A percentile compares a stretch with the other conserved stretches of the same genome.
phyloP scores from a whole-genome alignment of 2,797 vertebrate species.

The Ataeniobius toweri region DNA sequence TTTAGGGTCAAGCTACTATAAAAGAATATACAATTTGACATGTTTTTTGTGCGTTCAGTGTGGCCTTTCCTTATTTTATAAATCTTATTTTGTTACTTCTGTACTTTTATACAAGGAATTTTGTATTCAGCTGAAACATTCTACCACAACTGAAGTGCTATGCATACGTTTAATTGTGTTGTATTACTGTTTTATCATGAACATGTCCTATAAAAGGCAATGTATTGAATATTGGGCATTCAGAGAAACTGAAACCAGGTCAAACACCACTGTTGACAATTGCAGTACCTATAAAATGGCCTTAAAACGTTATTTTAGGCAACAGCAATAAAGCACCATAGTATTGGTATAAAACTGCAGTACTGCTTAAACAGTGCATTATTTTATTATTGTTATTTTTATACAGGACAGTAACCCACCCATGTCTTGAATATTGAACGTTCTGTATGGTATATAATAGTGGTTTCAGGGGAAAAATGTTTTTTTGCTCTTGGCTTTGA shows the following conservation, averaged over 20 bases:
- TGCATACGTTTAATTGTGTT: no score
- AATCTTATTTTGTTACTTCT: not conserved
- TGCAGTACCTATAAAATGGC: no score
- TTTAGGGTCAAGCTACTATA: conserved; percentile 1
- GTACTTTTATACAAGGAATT: not conserved
- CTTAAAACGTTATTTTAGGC: no score
- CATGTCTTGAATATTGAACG: no score
- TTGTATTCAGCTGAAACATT: not conserved
- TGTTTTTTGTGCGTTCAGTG: not conserved
- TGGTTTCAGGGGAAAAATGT: not conserved
- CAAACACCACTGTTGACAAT: no score
- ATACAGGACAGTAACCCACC: no score
- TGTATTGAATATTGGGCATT: not conserved
- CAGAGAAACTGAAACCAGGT: not conserved
- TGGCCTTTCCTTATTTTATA: not conserved
- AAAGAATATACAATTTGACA: not conserved
- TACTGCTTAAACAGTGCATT: no score
- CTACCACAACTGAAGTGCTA: no score
- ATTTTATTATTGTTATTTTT: no score
- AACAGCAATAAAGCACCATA: no score
- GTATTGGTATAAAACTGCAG: no score
- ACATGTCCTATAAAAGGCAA: not conserved
- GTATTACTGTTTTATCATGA: not conserved
- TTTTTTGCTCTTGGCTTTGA: conserved; percentile 15
- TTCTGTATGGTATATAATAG: no score